Evolutionary conservation across 2,797 vertebrate genomes (phyloP).

Genomic region (Pseudomugil tenellus): DNA sequence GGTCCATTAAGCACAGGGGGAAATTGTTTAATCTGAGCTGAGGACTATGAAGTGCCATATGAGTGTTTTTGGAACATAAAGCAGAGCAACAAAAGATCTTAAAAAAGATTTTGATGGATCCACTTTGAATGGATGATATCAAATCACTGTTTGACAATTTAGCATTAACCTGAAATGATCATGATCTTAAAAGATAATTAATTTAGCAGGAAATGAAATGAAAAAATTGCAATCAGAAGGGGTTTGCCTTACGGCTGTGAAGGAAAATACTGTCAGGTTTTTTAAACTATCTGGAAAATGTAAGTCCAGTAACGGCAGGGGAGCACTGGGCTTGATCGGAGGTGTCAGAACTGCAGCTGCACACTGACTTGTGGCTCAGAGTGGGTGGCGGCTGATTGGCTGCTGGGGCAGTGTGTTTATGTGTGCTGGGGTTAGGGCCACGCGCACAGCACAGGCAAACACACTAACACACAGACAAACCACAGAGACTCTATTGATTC

Average conservation of each 20-base stretch:
- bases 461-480: conserved; percentile 41
- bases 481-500: conserved; percentile 85
- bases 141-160: neutral
- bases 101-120: neutral
- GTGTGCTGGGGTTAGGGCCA: conserved; percentile 74
- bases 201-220: neutral
- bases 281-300: neutral
- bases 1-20: neutral
- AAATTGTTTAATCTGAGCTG: neutral
- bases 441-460: conserved; percentile 60
- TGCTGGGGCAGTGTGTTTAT: conserved; percentile 77
- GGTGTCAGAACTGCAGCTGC: conserved; percentile 68
- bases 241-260: neutral
- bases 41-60: neutral
- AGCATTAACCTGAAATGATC: neutral
- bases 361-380: conserved; percentile 47
- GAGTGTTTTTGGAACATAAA: neutral
- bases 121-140: neutral
- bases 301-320: conserved; percentile 30
- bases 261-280: conserved; percentile 1
- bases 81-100: neutral
- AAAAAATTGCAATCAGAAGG: neutral
- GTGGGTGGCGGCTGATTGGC: conserved; percentile 69
- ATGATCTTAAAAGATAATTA: neutral
- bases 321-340: conserved; percentile 38